Conservation (phyloP, 1,140 invertebrate genomes). For the Bicyclus anynana region DNA sequence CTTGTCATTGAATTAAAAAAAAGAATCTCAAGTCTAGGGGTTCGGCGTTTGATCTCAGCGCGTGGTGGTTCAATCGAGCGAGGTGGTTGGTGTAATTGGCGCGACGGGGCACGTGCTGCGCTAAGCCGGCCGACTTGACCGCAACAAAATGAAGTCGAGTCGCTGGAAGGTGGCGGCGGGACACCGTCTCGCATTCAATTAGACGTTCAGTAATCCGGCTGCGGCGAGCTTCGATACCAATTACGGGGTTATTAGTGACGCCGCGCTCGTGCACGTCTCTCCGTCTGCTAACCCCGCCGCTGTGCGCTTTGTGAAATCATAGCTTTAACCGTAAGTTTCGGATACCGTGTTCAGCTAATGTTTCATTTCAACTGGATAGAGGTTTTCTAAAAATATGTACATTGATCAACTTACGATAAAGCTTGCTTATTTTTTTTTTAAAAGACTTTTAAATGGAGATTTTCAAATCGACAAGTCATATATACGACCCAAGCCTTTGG, state of each 20-base stretch:
- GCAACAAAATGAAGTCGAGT: slow-evolving; percentile 62
- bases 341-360: not conserved
- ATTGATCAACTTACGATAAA: too few species aligned
- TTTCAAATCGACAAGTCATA: too few species aligned
- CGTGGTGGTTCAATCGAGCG: slow-evolving; percentile 65
- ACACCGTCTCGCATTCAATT: slow-evolving; percentile 73
- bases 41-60: slow-evolving; percentile 61
- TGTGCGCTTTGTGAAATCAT: slow-evolving; percentile 26
- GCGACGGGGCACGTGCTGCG: slow-evolving; percentile 50
- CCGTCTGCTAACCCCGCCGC: slow-evolving; percentile 23
- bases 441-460: too few species aligned
- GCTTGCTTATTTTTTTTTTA: too few species aligned
- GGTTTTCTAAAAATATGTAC: not conserved
- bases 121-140: slow-evolving; percentile 63
- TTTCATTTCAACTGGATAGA: not conserved
- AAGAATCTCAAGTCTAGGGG: too few species aligned
- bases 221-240: slow-evolving; percentile 74
- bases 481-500: too few species aligned
- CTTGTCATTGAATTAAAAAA: too few species aligned
- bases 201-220: slow-evolving; percentile 74
- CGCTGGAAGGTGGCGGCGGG: slow-evolving; percentile 41
- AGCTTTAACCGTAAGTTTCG: not conserved
- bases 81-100: slow-evolving; percentile 59
- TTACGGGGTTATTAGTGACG: slow-evolving; percentile 74
- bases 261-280: slow-evolving; percentile 45